Conservation (phyloP, 2,888 invertebrate species). For the Nephrotoma flavescens region DNA sequence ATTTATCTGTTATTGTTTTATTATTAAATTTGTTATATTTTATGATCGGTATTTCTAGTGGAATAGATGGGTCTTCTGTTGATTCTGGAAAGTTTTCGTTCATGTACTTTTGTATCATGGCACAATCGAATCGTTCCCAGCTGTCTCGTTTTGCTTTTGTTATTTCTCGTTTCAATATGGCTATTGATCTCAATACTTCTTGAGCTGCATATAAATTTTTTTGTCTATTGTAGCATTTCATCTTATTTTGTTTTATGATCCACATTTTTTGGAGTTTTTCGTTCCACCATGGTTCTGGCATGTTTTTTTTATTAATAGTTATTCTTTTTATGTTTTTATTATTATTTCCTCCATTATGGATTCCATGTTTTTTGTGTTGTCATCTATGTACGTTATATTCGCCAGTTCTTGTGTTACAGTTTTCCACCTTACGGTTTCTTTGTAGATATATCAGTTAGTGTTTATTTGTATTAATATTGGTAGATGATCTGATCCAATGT, state of each 20-base stretch:
- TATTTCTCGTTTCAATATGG: too few relatives aligned
- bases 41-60: too few relatives aligned
- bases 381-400: background rate
- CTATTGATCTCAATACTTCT: too few relatives aligned
- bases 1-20: too few relatives aligned
- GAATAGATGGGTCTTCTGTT: too few relatives aligned
- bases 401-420: background rate
- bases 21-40: too few relatives aligned
- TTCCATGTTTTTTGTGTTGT: background rate
- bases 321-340: background rate
- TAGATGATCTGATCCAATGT: background rate
- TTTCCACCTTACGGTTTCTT: background rate
- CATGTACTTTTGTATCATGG: too few relatives aligned
- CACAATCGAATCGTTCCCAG: too few relatives aligned
- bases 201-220: too few relatives aligned
- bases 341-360: background rate
- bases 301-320: background rate
- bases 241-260: background rate
- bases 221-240: too few relatives aligned
- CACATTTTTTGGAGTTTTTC: background rate
- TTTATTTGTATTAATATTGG: background rate
- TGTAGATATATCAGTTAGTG: background rate
- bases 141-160: too few relatives aligned
- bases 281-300: background rate
- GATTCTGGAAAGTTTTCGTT: too few relatives aligned